Base-by-base conservation (phyloP, 1,140 invertebrate species). In the Heliconius hewitsoni region DNA sequence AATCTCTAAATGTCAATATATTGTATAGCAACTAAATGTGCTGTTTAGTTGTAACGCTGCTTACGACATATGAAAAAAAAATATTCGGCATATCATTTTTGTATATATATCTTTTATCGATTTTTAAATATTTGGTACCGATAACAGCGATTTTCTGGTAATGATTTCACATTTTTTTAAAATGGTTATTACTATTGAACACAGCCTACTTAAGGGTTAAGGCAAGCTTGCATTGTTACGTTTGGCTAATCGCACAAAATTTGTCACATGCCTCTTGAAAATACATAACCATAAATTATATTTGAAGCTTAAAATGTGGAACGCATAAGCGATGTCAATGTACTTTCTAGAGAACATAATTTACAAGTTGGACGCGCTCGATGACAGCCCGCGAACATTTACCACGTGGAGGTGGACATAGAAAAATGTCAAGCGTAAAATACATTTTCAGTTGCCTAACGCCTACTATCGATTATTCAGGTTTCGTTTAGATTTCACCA, bases 321-420 rank as follows among this genome's bases (percentile, higher is more conserved):
- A 81, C 81, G 82, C 78, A 34, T 78, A 42, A 74, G 76, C 77
- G 82, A 84, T 84, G 84, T 85, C 88, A 84, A 79, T 79, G 82
- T 87, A 87, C 86, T 88, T 90, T 91, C 89, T 89, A 88, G 82
- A 83, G 83, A 84, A 84, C 79, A 85, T 84, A 82, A 84, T 79
- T 85, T 82, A 87, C 81, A 84, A 82, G 81, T 83, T 78, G 83
- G 83, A 85, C 84, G 81, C 84, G 82, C 77, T 79, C 23, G 74
- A 57, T 74, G 82, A 81, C 80, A 81, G 80, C 73, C 39, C 74
- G 77, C 74, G 76, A 76, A 74, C 80, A 81, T 77, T 78, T 72
- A 72, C 37, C 76, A 66, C 18, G 73, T 73, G 77, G 50, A 78
- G 73, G 50, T 74, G 66, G 71, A 73, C 66, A 42, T 55, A 23